Conservation (phyloP, 2,888 invertebrate species). For the Gibbula magus region DNA sequence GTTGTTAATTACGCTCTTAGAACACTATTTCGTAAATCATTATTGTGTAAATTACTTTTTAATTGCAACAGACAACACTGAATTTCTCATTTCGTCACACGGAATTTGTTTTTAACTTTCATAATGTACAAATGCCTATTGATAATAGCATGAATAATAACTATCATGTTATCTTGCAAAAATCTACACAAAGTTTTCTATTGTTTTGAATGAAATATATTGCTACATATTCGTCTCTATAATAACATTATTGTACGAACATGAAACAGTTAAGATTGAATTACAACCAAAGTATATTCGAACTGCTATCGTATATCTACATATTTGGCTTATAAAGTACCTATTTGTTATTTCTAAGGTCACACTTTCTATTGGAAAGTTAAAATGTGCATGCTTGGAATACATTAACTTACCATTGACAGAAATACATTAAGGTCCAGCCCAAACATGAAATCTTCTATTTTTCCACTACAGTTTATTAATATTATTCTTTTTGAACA, state of each 20-base stretch:
- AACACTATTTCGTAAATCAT: background rate
- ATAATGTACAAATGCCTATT: slow-evolving; percentile 1
- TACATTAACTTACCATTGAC: background rate
- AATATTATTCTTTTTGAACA: background rate
- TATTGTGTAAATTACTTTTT: background rate
- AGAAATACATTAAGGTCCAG: background rate
- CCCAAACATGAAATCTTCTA: background rate
- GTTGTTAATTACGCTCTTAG: background rate
- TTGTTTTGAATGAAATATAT: background rate
- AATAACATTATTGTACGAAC: background rate
- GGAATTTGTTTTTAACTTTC: background rate
- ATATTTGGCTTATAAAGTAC: background rate
- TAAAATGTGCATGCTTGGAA: background rate
- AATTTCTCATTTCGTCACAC: background rate
- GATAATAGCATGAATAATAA: background rate
- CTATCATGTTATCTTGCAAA: background rate
- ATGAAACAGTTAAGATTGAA: background rate
- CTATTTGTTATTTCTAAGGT: background rate
- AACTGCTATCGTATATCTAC: background rate
- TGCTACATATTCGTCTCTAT: background rate
- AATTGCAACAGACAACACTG: background rate
- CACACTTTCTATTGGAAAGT: background rate
- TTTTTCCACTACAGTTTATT: background rate
- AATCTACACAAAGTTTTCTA: background rate
- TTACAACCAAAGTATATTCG: background rate